Evolutionary conservation across 2,113 vertebrate genomes (phyloP).

Genomic region (Megatriorchis doriae): DNA sequence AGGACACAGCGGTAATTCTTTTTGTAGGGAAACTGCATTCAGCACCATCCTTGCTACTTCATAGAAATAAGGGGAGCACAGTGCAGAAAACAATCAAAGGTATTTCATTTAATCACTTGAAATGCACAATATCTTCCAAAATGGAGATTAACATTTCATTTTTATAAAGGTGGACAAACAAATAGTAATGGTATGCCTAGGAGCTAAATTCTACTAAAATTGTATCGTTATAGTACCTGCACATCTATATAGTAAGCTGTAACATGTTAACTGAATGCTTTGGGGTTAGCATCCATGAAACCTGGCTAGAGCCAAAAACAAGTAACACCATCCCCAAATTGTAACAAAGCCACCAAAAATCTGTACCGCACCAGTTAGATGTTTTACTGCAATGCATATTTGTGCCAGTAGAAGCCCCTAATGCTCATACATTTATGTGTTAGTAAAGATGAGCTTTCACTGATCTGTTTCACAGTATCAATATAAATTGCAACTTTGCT

Average conservation of each 20-base stretch:
- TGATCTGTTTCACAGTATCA: neutral
- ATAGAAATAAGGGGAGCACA: neutral
- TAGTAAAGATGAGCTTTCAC: neutral
- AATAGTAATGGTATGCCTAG: neutral
- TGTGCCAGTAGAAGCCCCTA: neutral
- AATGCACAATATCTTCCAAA: neutral
- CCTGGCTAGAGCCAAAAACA: neutral
- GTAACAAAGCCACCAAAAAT: neutral
- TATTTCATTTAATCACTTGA: neutral
- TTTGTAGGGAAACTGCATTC: neutral
- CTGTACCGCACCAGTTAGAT: too few species aligned
- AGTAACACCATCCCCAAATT: neutral
- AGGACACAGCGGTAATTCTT: neutral
- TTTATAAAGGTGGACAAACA: neutral
- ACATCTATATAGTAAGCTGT: neutral
- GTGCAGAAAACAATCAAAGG: neutral
- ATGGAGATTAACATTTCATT: neutral
- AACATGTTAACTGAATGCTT: neutral
- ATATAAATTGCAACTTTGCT: neutral
- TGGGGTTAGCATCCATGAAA: neutral
- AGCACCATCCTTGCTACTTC: neutral
- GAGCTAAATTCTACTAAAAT: neutral
- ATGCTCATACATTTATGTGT: neutral
- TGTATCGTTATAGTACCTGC: neutral
- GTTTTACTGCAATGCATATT: neutral